Evolutionary conservation across 1,140 invertebrate species (phyloP).

Genomic region (Luehdorfia chinensis): DNA sequence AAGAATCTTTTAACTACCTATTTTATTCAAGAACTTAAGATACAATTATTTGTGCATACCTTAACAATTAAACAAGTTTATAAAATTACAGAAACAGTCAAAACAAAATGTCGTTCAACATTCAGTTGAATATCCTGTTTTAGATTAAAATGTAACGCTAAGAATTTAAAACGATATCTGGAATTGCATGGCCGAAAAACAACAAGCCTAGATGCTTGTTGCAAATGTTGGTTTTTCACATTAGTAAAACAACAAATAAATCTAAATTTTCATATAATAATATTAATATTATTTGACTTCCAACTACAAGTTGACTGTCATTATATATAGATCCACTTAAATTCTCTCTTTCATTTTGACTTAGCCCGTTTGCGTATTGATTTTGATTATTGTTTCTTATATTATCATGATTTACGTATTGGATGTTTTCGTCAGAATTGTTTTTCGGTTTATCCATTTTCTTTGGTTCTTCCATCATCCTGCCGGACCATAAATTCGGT

Average conservation of each 20-base stretch:
- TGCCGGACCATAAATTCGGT: slow-evolving; percentile 22
- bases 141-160: too few species aligned
- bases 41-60: slow-evolving; percentile 3
- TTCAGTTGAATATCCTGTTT: too few species aligned
- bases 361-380: neutral
- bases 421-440: neutral
- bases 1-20: too few species aligned
- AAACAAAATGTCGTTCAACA: neutral
- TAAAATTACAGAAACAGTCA: neutral
- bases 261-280: slow-evolving; percentile 1
- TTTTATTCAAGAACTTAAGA: too few species aligned
- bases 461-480: neutral
- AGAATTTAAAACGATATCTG: too few species aligned
- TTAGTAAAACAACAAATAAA: neutral
- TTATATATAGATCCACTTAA: neutral
- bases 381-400: neutral
- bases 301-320: neutral
- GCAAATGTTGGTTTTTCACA: too few species aligned
- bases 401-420: slow-evolving; percentile 11
- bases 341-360: slow-evolving; percentile 18
- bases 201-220: too few species aligned
- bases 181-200: too few species aligned
- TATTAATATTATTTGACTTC: neutral
- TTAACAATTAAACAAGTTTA: too few species aligned
- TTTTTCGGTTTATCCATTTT: neutral